Conservation (phyloP, 1,140 invertebrate genomes). For the honey bee (Apis mellifera) region Amel_HAv3.1 CM009931.2:11933501-11934000, state of each 20-base stretch:
- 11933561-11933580: constrained; percentile 6
- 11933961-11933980: not conserved
- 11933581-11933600: not conserved
- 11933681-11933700: constrained; percentile 64
- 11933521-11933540: not conserved
- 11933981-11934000: not conserved
- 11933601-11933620: not conserved
- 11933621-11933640: constrained; percentile 11
- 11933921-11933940: not conserved
- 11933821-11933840: not conserved
- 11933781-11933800: constrained; percentile 41
- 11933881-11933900: not conserved
- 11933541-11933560: not conserved
- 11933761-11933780: constrained; percentile 25
- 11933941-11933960: not conserved
- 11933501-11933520: not conserved
- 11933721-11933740: constrained; percentile 39
- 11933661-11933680: constrained; percentile 45
- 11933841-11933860: not conserved
- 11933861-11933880: not conserved
- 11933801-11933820: not conserved
- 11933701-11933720: constrained; percentile 40
- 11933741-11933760: not conserved
- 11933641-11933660: constrained; percentile 20
- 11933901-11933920: not conserved